A percentile compares a stretch with the other conserved stretches of the same genome.
phyloP scores from a whole-genome alignment of 2,113 vertebrate genomes.

The Galemys pyrenaicus region DNA sequence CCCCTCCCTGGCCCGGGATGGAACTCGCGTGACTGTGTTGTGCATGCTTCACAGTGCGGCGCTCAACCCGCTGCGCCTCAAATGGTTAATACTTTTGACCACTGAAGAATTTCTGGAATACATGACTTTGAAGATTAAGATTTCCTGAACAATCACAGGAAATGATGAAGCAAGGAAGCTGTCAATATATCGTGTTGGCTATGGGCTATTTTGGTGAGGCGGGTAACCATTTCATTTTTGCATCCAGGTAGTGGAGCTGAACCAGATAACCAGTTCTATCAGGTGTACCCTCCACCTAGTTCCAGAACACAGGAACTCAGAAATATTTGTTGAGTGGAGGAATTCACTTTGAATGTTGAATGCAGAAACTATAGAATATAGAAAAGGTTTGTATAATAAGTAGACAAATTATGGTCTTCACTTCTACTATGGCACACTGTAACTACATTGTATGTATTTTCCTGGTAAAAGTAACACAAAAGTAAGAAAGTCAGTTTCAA shows the following conservation, averaged over 20 bases:
- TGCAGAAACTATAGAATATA: not conserved
- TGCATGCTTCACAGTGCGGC: too few species aligned
- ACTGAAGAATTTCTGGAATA: not conserved
- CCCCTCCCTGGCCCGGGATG: too few species aligned
- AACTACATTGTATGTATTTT: not conserved
- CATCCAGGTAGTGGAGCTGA: not conserved
- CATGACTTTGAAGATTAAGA: not conserved
- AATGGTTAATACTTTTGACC: not conserved
- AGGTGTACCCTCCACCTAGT: not conserved
- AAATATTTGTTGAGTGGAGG: not conserved
- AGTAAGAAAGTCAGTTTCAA: slow-evolving; percentile 16
- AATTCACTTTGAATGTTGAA: not conserved
- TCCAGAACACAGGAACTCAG: not conserved
- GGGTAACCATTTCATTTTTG: not conserved
- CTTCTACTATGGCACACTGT: not conserved
- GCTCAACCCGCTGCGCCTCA: too few species aligned
- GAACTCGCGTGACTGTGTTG: too few species aligned
- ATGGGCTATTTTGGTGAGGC: not conserved
- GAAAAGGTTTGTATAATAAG: not conserved
- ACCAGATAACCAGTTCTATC: not conserved
- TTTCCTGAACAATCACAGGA: not conserved
- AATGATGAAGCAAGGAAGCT: not conserved
- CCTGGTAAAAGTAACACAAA: not conserved
- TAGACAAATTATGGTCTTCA: not conserved
- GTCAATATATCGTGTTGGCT: not conserved